phyloP scores from a whole-genome alignment of 2,797 vertebrate species.

The Anableps anableps region DNA sequence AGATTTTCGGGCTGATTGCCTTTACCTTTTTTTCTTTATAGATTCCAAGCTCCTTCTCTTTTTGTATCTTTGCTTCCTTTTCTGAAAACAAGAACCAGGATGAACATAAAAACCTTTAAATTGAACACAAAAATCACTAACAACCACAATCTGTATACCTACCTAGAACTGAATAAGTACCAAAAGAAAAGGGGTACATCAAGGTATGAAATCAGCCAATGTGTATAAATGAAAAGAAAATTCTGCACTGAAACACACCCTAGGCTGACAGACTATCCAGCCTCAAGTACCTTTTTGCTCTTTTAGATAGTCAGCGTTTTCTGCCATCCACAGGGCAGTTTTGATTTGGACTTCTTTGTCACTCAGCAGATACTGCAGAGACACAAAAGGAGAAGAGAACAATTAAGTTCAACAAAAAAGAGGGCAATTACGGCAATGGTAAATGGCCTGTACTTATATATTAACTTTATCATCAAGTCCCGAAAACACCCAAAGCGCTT shows the following conservation, averaged over 20 bases:
- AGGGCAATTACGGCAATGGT: background rate
- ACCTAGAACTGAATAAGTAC: too few species aligned
- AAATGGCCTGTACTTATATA: too few species aligned
- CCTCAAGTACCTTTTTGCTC: conserved; percentile 88
- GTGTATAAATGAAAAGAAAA: background rate
- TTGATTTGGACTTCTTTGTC: conserved; percentile 92
- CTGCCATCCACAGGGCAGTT: conserved; percentile 94
- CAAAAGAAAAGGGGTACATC: background rate
- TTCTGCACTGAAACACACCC: background rate
- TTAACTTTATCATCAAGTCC: too few species aligned
- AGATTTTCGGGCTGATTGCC: background rate
- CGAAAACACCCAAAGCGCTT: too few species aligned
- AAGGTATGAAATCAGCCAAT: background rate
- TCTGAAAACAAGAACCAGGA: conserved; percentile 79
- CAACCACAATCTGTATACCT: background rate
- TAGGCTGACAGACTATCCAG: background rate
- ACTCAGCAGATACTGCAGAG: conserved; percentile 90
- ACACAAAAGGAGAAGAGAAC: background rate
- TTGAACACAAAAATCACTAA: background rate
- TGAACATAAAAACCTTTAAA: conserved; percentile 4
- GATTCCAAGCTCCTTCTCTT: conserved; percentile 95
- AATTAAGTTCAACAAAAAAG: too few species aligned
- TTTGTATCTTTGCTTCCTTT: conserved; percentile 93
- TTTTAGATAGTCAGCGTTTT: conserved; percentile 94
- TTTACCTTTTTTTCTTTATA: conserved; percentile 96